Percentiles rank a stretch among this genome's conserved stretches.
Evolutionary conservation across 2,113 vertebrate species (phyloP).

Genomic region (Thunnus thynnus): DNA sequence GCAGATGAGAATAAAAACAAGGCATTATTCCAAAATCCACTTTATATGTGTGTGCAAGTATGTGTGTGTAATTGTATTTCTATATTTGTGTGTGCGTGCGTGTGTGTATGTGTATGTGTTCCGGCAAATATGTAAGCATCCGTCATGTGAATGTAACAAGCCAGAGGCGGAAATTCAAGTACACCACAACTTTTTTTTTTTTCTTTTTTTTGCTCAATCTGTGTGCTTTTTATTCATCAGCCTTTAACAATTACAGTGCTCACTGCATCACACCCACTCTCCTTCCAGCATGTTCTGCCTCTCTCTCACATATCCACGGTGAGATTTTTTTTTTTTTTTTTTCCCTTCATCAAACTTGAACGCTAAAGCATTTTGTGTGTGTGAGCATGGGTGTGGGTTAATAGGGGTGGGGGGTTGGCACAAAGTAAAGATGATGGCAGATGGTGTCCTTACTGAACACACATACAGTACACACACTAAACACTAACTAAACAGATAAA

Average conservation of each 20-base stretch:
- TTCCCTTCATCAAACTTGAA: slow-evolving; percentile 32
- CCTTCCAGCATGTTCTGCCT: slow-evolving; percentile 22
- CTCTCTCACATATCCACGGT: slow-evolving; percentile 6
- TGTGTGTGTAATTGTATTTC: slow-evolving; percentile 46
- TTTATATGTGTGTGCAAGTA: slow-evolving; percentile 60
- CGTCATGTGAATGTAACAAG: slow-evolving; percentile 19
- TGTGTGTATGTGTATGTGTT: slow-evolving; percentile 1
- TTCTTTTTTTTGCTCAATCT: slow-evolving; percentile 5
- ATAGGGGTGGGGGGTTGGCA: slow-evolving; percentile 67
- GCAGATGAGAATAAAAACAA: slow-evolving; percentile 72
- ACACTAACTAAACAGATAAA: slow-evolving; percentile 33
- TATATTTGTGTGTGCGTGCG: slow-evolving; percentile 7
- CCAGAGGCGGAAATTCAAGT: slow-evolving; percentile 35
- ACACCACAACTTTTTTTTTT: slow-evolving; percentile 20
- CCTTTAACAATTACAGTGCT: slow-evolving; percentile 50
- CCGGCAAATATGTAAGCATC: slow-evolving; percentile 25
- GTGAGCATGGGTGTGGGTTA: slow-evolving; percentile 62
- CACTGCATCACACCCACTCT: slow-evolving; percentile 51
- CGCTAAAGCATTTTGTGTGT: slow-evolving; percentile 45
- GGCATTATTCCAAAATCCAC: slow-evolving; percentile 80
- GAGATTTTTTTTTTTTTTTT: slow-evolving; percentile 18
- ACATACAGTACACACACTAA: slow-evolving; percentile 52
- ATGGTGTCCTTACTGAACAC: slow-evolving; percentile 76
- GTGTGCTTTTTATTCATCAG: slow-evolving; percentile 42
- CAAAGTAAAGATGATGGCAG: slow-evolving; percentile 71